These are phyloP conservation scores for Remorina albescens DNA, from an alignment of 2,797 vertebrate genomes.

Conservation along the genomic window DNA sequence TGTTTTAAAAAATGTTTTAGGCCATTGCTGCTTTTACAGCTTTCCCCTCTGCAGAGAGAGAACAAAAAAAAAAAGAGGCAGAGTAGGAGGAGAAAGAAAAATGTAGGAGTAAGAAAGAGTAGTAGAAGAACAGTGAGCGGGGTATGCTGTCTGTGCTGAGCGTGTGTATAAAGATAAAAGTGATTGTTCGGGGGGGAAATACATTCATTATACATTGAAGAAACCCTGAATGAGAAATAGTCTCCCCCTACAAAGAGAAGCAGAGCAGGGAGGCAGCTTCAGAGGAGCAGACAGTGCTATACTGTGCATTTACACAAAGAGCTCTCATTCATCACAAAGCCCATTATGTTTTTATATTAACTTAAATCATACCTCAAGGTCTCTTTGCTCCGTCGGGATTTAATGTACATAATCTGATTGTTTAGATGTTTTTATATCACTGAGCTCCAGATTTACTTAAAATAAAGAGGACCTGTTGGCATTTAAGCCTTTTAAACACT, in stretches of 20 bases:
- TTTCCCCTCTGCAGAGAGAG: constrained; percentile 20
- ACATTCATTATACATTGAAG: constrained; percentile 59
- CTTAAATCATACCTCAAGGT: constrained; percentile 9
- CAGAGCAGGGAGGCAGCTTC: constrained; percentile 26
- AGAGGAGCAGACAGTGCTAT: constrained; percentile 22
- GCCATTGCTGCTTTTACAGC: constrained; percentile 49
- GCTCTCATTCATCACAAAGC: constrained; percentile 15
- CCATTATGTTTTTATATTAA: constrained; percentile 9
- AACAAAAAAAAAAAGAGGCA: constrained; percentile 28
- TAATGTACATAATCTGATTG: neutral
- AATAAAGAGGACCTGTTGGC: too few relatives aligned
- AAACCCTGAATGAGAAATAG: constrained; percentile 51
- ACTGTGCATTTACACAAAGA: constrained; percentile 26
- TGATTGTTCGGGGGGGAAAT: constrained; percentile 46
- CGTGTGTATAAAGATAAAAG: constrained; percentile 58
- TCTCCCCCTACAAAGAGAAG: constrained; percentile 34
- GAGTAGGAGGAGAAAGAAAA: constrained; percentile 44
- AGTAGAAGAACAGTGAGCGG: constrained; percentile 30
- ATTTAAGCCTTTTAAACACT: too few relatives aligned
- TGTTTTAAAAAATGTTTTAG: too few relatives aligned
- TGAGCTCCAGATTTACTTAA: neutral
- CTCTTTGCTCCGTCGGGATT: neutral
- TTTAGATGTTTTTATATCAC: neutral
- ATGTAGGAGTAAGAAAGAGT: constrained; percentile 41
- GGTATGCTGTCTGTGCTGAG: constrained; percentile 23